Evolutionary conservation across 2,888 invertebrate species (phyloP).

Genomic region (Zootermopsis nevadensis): DNA sequence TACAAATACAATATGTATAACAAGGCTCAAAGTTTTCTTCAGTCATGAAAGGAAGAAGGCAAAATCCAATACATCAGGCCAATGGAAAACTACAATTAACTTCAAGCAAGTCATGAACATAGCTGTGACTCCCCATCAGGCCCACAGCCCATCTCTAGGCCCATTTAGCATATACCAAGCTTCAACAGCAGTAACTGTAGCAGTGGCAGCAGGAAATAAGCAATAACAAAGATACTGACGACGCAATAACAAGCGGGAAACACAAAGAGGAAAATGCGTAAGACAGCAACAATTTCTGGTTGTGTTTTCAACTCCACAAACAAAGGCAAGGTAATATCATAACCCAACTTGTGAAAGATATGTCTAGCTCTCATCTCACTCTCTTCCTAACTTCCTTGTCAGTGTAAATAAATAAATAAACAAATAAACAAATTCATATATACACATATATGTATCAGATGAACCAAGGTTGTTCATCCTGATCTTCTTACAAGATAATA

Average conservation of each 20-base stretch:
- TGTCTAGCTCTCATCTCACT: background rate
- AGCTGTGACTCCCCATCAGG: too few species aligned
- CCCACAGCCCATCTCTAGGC: background rate
- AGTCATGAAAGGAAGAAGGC: too few species aligned
- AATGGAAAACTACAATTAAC: background rate
- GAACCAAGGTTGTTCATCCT: too few species aligned
- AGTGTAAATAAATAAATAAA: background rate
- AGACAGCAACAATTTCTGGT: background rate
- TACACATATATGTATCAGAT: too few species aligned
- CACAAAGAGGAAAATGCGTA: background rate
- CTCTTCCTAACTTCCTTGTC: background rate
- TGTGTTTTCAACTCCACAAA: background rate
- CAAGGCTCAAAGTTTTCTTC: background rate
- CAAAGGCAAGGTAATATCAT: background rate
- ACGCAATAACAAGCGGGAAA: conserved; percentile 31
- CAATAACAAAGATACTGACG: background rate
- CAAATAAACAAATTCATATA: too few species aligned
- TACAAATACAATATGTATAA: background rate
- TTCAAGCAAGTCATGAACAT: background rate
- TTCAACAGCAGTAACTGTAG: background rate
- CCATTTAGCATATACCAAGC: background rate
- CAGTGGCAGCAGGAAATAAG: background rate
- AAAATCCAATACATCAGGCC: background rate
- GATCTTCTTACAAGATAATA: too few species aligned
- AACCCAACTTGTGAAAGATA: too few species aligned